Evolutionary conservation across 2,113 vertebrate species (phyloP), one percentile per base, ranked within the genome.

Genomic region (Stigmatopora argus): DNA sequence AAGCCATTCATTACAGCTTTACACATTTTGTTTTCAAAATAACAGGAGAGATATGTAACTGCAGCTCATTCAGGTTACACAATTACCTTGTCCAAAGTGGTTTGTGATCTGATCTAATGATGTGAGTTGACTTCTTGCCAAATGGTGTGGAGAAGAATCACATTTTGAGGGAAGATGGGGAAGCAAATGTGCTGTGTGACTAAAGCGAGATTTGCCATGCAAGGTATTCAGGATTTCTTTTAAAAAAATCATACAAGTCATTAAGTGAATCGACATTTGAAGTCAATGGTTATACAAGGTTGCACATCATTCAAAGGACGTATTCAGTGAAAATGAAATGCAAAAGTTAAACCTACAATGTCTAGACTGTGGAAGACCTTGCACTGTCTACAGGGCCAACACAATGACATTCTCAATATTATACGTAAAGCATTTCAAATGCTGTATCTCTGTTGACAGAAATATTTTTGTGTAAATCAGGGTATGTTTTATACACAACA

Each of bases 131-230:
- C 35, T 7, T 75, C 64, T 78, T 62, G 66, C 67, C 55, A 64
- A 77, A 34, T 49, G 14, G 74, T 63, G 66, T 51, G 56, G 72
- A 78, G 66, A 75, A 45, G 72, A 76, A 63, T 70, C 55, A 62
- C 21, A 58, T 19, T 31, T 55, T 71, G 46, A 1, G 56, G 70
- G 59, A 57, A 70, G 45, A 67, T 57, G 12, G 51, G n/a, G 45
- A 35, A 34, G 53, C 35, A 47, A 65, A 19, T 15, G 0, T 10
- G 15, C 52, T 21, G 49, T 48, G 18, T 13, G 48, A 55, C 23
- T 35, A 61, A 26, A 58, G 31, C 5, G 38, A 47, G 31, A 38
- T 56, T 48, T 74, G 2, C 1, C 26, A 31, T 31, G 26, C 26
- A 31, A 31, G 26, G 13, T 51, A 23, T 55, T 55, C 23, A 13